Evolutionary conservation across 2,888 invertebrate genomes (phyloP), one percentile per base, ranked within the genome.

Genomic region (Eupithecia tripunctaria): DNA sequence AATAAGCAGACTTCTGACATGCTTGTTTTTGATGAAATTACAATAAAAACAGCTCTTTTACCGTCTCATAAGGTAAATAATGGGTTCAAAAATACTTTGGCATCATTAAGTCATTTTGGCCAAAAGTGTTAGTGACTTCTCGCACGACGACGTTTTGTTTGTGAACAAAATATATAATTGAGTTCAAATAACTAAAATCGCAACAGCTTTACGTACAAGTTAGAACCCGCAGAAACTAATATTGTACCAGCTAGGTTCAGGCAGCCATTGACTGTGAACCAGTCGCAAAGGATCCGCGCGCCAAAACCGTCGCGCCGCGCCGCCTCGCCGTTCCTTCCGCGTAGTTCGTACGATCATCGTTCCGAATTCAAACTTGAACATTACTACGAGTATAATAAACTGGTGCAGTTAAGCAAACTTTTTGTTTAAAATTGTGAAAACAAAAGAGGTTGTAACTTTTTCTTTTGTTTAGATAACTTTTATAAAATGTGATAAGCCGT

Each of bases 261-360:
- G 72, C 66, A 27, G 51, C 15, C 12, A 38, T 63, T 63, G 32
- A 36, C 29, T 63, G 3, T 29, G n/a, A 36, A 36, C n/a, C 74
- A 74, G 74, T 74, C 62, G 65, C 38, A 60, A 71, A 51, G 66
- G 36, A 68, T 38, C 71, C 62, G 60, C 68, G 68, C 66, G 65
- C 51, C 41, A 14, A 62, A 41, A 27, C 63, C 62, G 74, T 69
- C 70, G 68, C 60, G 38, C 38, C n/a, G n/a, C n/a, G n/a, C n/a
- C n/a, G n/a, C n/a, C n/a, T n/a, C n/a, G n/a, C 43, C 29, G 29
- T 15, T 41, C 64, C 64, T 62, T 41, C 59, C 68, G 71, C 74
- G 41, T 25, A 63, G 56, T 25, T 29, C 25, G 15, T 59, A 29
- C 56, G 38, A 64, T 29, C n/a, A 29, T 32, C 27, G 62, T 21